Evolutionary conservation across 2,113 vertebrate genomes (phyloP).

Genomic region (Chamaetylas fuelleborni): DNA sequence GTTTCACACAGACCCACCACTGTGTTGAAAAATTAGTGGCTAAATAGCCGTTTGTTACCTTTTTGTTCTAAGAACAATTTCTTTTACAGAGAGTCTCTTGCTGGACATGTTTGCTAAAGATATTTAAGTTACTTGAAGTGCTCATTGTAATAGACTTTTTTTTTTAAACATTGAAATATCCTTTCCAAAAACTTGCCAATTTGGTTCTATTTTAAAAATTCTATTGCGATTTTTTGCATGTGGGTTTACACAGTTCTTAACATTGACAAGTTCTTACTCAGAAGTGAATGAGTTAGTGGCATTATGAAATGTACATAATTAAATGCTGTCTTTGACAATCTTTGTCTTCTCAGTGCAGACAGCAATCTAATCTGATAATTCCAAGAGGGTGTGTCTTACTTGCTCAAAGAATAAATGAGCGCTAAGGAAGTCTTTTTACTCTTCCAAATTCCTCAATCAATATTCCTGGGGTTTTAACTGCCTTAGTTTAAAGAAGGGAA

Average conservation of each 20-base stretch:
- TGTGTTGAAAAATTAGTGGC: slow-evolving; percentile 64
- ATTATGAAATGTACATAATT: slow-evolving; percentile 60
- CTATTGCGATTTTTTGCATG: slow-evolving; percentile 58
- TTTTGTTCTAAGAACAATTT: slow-evolving; percentile 71
- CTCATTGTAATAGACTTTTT: slow-evolving; percentile 66
- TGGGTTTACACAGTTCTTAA: slow-evolving; percentile 64
- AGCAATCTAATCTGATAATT: slow-evolving; percentile 32
- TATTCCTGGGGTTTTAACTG: slow-evolving; percentile 43
- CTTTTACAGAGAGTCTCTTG: slow-evolving; percentile 59
- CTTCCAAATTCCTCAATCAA: slow-evolving; percentile 22
- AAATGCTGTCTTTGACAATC: slow-evolving; percentile 68
- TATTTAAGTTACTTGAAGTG: slow-evolving; percentile 75
- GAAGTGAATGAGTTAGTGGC: slow-evolving; percentile 48
- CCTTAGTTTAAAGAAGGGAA: slow-evolving; percentile 58
- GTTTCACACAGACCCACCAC: slow-evolving; percentile 62
- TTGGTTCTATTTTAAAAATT: slow-evolving; percentile 62
- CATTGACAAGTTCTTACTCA: slow-evolving; percentile 41
- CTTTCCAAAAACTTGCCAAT: slow-evolving; percentile 57
- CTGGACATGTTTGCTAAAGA: slow-evolving; percentile 66
- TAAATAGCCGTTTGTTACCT: slow-evolving; percentile 67
- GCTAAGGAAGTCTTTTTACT: slow-evolving; percentile 41
- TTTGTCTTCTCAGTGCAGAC: slow-evolving; percentile 36
- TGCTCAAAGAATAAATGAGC: slow-evolving; percentile 48
- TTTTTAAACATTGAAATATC: slow-evolving; percentile 64
- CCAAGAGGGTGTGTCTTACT: neutral